Evolutionary conservation across 2,797 vertebrate genomes (phyloP).

Genomic region (Chrysocyon brachyurus): DNA sequence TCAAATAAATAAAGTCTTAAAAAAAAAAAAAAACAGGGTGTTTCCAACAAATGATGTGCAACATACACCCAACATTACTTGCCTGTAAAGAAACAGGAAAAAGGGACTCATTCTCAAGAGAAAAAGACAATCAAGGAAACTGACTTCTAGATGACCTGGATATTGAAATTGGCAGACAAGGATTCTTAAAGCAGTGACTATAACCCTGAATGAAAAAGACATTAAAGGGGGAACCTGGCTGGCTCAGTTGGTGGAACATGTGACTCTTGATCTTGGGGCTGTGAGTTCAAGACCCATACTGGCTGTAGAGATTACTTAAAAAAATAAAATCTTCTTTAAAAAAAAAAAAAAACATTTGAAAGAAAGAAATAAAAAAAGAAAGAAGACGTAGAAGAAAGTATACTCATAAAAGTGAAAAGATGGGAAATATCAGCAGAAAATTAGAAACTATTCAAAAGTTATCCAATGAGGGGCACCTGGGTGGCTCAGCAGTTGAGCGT

Average conservation of each 20-base stretch:
- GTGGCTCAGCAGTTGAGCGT: too few species aligned
- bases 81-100: not conserved
- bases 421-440: not conserved
- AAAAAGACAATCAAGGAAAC: not conserved
- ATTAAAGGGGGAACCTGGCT: not conserved
- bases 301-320: not conserved
- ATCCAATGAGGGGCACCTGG: not conserved
- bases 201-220: not conserved
- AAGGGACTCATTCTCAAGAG: not conserved
- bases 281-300: not conserved
- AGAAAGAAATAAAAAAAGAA: not conserved
- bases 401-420: constrained; percentile 4
- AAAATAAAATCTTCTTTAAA: not conserved
- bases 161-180: not conserved
- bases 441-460: constrained; percentile 5
- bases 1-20: too few species aligned
- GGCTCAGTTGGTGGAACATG: not conserved
- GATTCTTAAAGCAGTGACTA: not conserved
- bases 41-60: not conserved
- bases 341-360: not conserved
- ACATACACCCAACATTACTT: not conserved
- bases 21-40: not conserved
- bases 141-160: not conserved
- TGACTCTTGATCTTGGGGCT: not conserved
- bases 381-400: not conserved